These are phyloP conservation scores for Manis pentadactyla DNA, from an alignment of 2,797 vertebrate genomes.

Conservation along the genomic window DNA sequence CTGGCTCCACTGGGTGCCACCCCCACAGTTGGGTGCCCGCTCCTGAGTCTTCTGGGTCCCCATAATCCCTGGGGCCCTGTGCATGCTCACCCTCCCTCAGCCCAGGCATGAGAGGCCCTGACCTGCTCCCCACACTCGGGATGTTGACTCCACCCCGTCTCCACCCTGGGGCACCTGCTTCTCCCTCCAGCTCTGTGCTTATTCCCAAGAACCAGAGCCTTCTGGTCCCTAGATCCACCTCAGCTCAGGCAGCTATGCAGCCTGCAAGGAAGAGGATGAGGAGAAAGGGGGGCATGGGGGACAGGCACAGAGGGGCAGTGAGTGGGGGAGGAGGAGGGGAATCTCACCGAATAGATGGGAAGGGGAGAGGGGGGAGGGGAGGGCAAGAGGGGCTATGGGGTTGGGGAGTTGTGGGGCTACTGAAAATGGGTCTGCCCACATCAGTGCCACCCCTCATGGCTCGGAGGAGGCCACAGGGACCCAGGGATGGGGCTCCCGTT, in stretches of 20 bases:
- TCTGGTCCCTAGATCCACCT: background rate
- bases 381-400: background rate
- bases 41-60: background rate
- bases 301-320: background rate
- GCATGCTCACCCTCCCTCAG: too few species aligned
- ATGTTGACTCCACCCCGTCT: background rate
- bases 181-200: too few species aligned
- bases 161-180: rapidly evolving
- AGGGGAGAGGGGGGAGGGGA: background rate
- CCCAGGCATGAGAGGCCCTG: background rate
- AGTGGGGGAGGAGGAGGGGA: rapidly evolving
- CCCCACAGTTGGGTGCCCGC: too few species aligned
- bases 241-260: background rate
- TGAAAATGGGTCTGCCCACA: background rate
- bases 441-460: background rate
- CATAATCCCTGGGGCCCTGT: background rate
- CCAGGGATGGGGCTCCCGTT: background rate
- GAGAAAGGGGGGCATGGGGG: too few species aligned
- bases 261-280: rapidly evolving
- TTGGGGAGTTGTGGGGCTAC: rapidly evolving
- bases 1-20: background rate
- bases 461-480: too few species aligned
- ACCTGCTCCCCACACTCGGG: too few species aligned
- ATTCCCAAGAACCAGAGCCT: too few species aligned
- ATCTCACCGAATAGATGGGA: background rate